These are phyloP conservation scores for Pachyramphus minor DNA, from an alignment of 2,113 vertebrate species.

Conservation along the genomic window DNA sequence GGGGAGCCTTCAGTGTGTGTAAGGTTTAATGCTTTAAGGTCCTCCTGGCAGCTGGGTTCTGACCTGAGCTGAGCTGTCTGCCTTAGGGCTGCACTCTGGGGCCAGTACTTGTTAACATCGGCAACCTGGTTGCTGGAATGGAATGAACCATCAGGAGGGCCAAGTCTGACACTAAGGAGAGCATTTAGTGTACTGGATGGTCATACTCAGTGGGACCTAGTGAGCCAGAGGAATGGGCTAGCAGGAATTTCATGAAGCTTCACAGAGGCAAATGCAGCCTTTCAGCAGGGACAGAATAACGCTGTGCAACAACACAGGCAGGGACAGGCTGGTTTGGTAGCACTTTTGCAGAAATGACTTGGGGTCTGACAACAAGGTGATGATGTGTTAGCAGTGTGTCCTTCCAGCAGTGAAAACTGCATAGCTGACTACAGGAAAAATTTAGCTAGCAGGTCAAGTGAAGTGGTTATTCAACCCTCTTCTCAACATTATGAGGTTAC, in stretches of 20 bases:
- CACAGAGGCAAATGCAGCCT: not conserved
- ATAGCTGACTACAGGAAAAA: not conserved
- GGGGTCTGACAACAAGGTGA: not conserved
- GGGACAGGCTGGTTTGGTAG: not conserved
- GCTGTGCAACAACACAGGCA: not conserved
- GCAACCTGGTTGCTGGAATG: not conserved
- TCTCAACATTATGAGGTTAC: not conserved
- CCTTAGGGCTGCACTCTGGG: not conserved
- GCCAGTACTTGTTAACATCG: not conserved
- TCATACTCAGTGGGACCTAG: not conserved
- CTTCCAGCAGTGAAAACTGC: not conserved
- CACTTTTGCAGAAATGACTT: not conserved
- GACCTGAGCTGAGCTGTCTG: not conserved
- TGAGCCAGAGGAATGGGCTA: not conserved
- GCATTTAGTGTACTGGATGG: not conserved
- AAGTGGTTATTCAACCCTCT: not conserved
- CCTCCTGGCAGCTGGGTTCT: not conserved
- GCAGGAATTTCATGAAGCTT: not conserved
- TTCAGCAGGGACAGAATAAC: not conserved
- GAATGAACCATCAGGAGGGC: not conserved
- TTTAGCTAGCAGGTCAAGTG: not conserved
- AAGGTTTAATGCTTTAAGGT: not conserved
- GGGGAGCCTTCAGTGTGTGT: not conserved
- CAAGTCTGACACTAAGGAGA: not conserved
- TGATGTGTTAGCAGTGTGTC: not conserved